Base-by-base conservation (phyloP, 2,797 vertebrate genomes). In the Lagocephalus sceleratus region DNA sequence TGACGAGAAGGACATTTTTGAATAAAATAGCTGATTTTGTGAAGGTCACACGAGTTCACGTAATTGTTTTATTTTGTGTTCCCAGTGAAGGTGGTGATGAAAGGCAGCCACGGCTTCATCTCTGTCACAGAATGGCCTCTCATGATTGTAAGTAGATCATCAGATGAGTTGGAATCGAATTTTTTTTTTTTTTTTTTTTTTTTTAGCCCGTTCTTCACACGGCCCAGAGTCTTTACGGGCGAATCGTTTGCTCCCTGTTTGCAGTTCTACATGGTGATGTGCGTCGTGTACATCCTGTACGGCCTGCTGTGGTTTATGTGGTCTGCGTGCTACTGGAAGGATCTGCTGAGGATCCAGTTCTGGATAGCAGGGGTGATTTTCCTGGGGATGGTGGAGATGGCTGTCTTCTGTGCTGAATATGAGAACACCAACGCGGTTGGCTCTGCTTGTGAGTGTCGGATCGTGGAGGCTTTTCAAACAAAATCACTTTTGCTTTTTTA, bases 221-320 rank as follows among this genome's bases (percentile, higher is more conserved):
- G 32, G 12, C 32, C 32, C 10, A 14, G 14, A 14, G 11, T 68
- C 51, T 65, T 63, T 60, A 21, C 22, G 9, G 15, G 42, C 46
- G 57, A 64, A 70, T 45, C 17, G 16, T 15, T 51, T 12, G 5
- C 44, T 41, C 3, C 57, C 29, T 65, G 52, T 73, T 57, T 71
- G 25, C 77, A 94, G 94, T 94, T 94, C 83, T 95, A 94, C 83
- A 94, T 94, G 93, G 91, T 93, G 71, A 94, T 94, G 94, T 95
- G 94, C 68, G 59, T 94, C 5, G 80, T 93, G 63, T 94, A 95
- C 82, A 92, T 94, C 82, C 72, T 94, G 11, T 93, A 91, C 8
- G 93, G 91, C 39, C 50, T 94, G 68, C 89, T 95, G 51, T 95
- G 94, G 94, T 91, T 95, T 16, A 51, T 87, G 54, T 94, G 93